Percentiles rank a stretch among this genome's conserved stretches.
Conservation (phyloP, 2,888 invertebrate genomes). For the Octonoba sinensis region DNA sequence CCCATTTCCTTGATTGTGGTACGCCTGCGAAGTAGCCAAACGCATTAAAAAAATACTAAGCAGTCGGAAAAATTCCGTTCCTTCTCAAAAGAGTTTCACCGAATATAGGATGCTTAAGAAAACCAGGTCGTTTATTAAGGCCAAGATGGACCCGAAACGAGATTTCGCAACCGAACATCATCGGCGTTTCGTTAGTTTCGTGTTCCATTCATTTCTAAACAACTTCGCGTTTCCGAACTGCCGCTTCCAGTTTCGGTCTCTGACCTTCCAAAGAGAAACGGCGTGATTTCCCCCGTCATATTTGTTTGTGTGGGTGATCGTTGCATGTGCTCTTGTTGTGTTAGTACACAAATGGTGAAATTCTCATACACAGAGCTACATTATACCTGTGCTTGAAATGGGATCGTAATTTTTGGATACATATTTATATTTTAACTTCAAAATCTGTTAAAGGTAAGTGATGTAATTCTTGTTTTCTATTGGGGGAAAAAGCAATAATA, state of each 20-base stretch:
- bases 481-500: no score
- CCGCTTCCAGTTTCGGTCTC: conserved; percentile 4
- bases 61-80: conserved; percentile 22
- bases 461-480: no score
- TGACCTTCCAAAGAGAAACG: background rate
- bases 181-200: no score
- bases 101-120: conserved; percentile 35
- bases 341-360: background rate
- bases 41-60: background rate
- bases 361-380: no score
- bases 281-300: background rate
- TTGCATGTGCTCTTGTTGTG: conserved; percentile 1
- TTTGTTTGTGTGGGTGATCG: background rate
- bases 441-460: no score
- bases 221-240: background rate
- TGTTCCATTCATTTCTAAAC: no score
- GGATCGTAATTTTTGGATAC: no score
- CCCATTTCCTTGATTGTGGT: conserved; percentile 4
- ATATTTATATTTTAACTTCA: no score
- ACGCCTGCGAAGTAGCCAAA: background rate
- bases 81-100: conserved; percentile 1
- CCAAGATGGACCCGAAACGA: conserved; percentile 36
- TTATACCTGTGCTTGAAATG: no score
- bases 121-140: conserved; percentile 56
- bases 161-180: conserved; percentile 1